phyloP scores from a whole-genome alignment of 2,113 vertebrate genomes.

The Echinops telfairi region DNA sequence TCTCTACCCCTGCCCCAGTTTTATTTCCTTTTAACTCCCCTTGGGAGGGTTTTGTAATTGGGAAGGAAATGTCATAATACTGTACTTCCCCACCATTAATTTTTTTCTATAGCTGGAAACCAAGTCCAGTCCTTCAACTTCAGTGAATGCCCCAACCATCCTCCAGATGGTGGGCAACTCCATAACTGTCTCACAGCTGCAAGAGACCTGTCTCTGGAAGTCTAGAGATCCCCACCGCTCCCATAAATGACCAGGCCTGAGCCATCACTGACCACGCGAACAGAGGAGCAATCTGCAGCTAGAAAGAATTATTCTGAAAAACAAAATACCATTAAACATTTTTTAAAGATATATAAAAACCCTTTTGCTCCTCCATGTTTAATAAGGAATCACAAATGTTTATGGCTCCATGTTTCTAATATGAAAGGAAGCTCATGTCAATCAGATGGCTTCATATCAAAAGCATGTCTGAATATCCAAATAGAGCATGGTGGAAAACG shows the following conservation, averaged over 20 bases:
- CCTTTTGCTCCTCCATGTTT: not conserved
- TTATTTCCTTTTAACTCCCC: conserved; percentile 57
- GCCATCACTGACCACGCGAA: conserved; percentile 19
- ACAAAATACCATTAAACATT: conserved; percentile 6
- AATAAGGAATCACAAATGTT: conserved; percentile 15
- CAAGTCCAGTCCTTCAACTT: not conserved
- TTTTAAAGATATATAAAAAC: not conserved
- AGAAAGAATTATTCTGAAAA: conserved; percentile 19
- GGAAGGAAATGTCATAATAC: conserved; percentile 52
- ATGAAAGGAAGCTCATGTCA: conserved; percentile 1
- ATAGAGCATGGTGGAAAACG: not conserved
- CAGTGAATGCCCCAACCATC: conserved; percentile 11
- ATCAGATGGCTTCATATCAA: not conserved
- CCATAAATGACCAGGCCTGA: not conserved
- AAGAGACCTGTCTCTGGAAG: not conserved
- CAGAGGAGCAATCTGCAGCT: conserved; percentile 17
- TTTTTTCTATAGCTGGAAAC: conserved; percentile 61
- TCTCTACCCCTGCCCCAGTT: not conserved
- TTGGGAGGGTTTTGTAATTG: conserved; percentile 1
- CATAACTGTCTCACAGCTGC: not conserved
- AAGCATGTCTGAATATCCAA: not conserved
- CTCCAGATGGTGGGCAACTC: not conserved
- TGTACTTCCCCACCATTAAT: conserved; percentile 53
- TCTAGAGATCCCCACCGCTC: not conserved
- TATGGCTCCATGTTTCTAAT: not conserved